These are phyloP conservation scores for Myopa tessellatipennis DNA, from an alignment of 2,888 invertebrate species.

Conservation along the genomic window DNA sequence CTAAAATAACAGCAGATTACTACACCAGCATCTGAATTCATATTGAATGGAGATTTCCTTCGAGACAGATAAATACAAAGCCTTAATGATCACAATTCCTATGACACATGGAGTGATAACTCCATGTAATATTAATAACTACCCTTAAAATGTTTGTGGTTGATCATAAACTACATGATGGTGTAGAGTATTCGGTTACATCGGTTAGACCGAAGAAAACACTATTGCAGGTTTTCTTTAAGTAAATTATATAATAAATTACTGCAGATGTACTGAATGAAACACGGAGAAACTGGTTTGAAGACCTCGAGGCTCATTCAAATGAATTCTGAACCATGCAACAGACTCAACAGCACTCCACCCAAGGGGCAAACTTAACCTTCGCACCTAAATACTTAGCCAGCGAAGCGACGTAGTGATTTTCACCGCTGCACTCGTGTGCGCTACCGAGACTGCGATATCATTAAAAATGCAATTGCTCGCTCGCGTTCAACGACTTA, in stretches of 20 bases:
- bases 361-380: constrained; percentile 42
- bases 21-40: too few relatives aligned
- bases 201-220: too few relatives aligned
- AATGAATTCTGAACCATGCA: constrained; percentile 4
- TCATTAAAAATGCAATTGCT: constrained; percentile 40
- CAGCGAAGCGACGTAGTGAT: constrained; percentile 26
- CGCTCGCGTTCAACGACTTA: constrained; percentile 28
- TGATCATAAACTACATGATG: too few relatives aligned
- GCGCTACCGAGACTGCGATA: constrained; percentile 4
- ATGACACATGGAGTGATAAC: too few relatives aligned
- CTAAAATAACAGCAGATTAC: too few relatives aligned
- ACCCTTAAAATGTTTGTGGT: too few relatives aligned
- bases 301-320: constrained; percentile 1
- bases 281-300: not conserved
- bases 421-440: not conserved
- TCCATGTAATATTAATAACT: too few relatives aligned
- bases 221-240: not conserved
- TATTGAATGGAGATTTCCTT: too few relatives aligned
- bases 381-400: constrained; percentile 43
- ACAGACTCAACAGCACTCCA: constrained; percentile 36
- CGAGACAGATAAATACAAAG: too few relatives aligned
- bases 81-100: too few relatives aligned
- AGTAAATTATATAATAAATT: not conserved
- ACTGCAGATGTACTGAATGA: not conserved
- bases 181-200: too few relatives aligned